Base-by-base conservation (phyloP, 2,797 vertebrate genomes). In the Steatocranus sp. region DNA sequence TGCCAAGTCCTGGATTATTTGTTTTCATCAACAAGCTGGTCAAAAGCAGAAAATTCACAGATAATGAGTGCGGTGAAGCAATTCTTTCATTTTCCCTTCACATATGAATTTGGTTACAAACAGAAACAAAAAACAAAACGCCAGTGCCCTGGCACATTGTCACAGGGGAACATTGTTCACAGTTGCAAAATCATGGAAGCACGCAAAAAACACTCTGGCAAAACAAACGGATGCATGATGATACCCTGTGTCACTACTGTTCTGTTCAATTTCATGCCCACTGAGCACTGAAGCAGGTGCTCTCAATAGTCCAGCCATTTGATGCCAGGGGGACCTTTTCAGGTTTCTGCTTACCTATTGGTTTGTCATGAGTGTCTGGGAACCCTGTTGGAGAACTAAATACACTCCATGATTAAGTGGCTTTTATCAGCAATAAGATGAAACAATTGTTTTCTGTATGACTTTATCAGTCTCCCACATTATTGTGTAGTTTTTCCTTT, bases 181-280 rank as follows among this genome's bases (percentile, higher is more conserved):
- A 20, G 80, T 38, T 46, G n/a, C 70, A 27, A 70, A 41, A 80
- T 68, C 30, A 32, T 10, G 5, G 27, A 76, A 49, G 46, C 83
- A 23, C 17, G 18, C 41, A 36, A 83, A 78, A 30, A 53, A 82
- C 53, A 73, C 76, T 48, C 80, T 20, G 11, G 15, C 48, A 81
- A 77, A 66, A 78, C 75, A 61, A 38, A n/a, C 32, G 1, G 83
- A 83, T 83, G 80, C 84, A 5, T 12, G 66, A 76, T 78, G 91
- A 87, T 85, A 51, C 66, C 73, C 75, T 43, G 38, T 78, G 73
- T 88, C 91, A 87, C 61, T 38, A n/a, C 75, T 17, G 76, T 83
- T 88, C 56, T 12, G n/a, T 88, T 90, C 84, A 82, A 88, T 92
- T 90, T 91, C 83, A 93, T 79, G 84, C 80, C 76, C 82, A 73